Conservation (phyloP, 2,888 invertebrate genomes). For the Pterostichus niger region DNA sequence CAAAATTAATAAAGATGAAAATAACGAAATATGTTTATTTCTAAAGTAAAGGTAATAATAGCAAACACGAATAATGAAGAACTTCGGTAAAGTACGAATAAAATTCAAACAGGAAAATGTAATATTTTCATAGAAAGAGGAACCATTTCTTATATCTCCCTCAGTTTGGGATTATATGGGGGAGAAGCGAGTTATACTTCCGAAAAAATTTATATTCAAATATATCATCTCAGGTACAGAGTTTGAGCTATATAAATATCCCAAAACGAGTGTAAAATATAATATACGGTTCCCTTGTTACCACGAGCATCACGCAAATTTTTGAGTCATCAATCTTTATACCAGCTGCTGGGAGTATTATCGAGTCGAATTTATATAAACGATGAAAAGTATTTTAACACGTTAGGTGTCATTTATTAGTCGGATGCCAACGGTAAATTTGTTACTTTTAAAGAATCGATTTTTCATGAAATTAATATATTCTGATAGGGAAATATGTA, state of each 20-base stretch:
- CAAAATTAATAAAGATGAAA: no score
- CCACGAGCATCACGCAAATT: constrained; percentile 42
- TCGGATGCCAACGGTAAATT: constrained; percentile 11
- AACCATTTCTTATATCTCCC: constrained; percentile 15
- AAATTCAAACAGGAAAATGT: no score
- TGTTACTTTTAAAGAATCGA: constrained; percentile 8
- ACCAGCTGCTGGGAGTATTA: constrained; percentile 29
- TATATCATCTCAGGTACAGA: constrained; percentile 21
- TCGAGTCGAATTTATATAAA: constrained; percentile 43
- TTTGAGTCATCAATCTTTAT: constrained; percentile 52
- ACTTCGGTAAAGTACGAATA: no score
- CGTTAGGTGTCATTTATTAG: constrained; percentile 51
- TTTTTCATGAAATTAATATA: constrained; percentile 2
- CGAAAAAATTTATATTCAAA: constrained; percentile 54
- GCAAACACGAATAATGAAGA: no score
- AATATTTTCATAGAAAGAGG: no score
- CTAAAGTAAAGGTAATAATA: no score
- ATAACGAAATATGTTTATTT: no score
- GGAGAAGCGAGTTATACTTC: constrained; percentile 28
- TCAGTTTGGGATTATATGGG: background rate
- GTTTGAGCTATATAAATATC: constrained; percentile 52
- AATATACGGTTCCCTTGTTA: constrained; percentile 54
- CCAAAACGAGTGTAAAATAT: constrained; percentile 59
- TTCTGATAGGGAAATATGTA: background rate
- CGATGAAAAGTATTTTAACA: constrained; percentile 45